Evolutionary conservation across 2,888 invertebrate genomes (phyloP), one percentile per base, ranked within the genome.

Genomic region (Meiosimyza decipiens): DNA sequence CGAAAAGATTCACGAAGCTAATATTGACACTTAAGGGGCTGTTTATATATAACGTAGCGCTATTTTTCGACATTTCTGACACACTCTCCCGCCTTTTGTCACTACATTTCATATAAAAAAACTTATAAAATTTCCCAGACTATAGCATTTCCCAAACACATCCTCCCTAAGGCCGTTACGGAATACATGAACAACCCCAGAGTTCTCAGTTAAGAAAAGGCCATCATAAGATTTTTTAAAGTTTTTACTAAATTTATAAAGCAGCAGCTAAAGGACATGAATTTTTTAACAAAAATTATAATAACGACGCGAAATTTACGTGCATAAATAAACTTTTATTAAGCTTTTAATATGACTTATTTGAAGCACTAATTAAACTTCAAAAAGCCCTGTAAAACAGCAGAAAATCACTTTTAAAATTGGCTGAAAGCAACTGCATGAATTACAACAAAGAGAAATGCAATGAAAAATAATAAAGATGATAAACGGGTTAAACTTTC

Each of bases 271-370:
- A 49, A 51, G 51, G 51, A 11, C 18, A 51, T 2, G 40, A 1
- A 15, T 64, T 57, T 57, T 5, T 13, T 6, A 16, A 16, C 28
- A 47, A 18, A 5, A 40, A 54, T 11, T 33, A 11, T 57, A 16
- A 6, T 5, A 12, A 55, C 54, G 40, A 18, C 73, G 75, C 71
- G 54, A 71, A 75, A 75, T 71, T 73, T 75, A 49, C 67, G 60
- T 63, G 71, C 74, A 76, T 77, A 76, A 76, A 78, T 77, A 75
- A 75, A 75, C 71, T 76, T 77, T 75, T 68, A 74, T 70, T 73
- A 71, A 76, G 63, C 73, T 77, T 78, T 78, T 74, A 77, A 76
- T 74, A 75, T 77, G 76, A 76, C 75, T 77, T 75, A 76, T 79
- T 40, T 40, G 40, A 75, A 75, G 76, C 76, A 76, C 75, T 76